These are phyloP conservation scores for Acanthurus tractus DNA, from an alignment of 2,797 vertebrate species.

Conservation along the genomic window DNA sequence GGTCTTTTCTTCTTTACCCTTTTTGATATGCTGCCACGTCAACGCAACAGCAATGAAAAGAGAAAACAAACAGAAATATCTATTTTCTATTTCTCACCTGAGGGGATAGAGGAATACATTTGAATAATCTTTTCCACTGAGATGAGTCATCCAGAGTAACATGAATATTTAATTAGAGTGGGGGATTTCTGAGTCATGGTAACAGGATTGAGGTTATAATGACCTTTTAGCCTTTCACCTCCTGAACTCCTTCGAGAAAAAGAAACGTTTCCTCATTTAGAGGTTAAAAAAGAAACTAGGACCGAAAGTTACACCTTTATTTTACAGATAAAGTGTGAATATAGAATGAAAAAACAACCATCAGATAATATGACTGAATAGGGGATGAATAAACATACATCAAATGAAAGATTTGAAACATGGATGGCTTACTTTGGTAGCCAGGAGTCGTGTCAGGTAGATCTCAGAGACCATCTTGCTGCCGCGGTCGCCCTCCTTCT, in stretches of 20 bases:
- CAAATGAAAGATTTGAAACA: neutral
- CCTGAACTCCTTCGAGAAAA: constrained; percentile 28
- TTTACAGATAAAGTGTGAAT: neutral
- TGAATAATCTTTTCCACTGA: constrained; percentile 73
- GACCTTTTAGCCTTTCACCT: constrained; percentile 62
- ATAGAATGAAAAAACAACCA: neutral
- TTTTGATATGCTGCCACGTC: constrained; percentile 70
- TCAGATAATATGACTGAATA: no score
- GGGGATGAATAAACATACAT: neutral
- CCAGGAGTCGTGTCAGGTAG: constrained; percentile 95
- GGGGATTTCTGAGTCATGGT: constrained; percentile 45
- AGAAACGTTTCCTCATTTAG: neutral
- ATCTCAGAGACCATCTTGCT: constrained; percentile 99
- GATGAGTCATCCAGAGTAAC: constrained; percentile 69
- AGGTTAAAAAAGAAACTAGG: neutral
- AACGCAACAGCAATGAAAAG: constrained; percentile 64
- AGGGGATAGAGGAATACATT: constrained; percentile 76
- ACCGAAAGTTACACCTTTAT: neutral
- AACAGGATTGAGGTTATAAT: constrained; percentile 40
- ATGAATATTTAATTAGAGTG: constrained; percentile 65
- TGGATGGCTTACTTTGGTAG: constrained; percentile 91
- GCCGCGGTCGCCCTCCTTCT: constrained; percentile 97
- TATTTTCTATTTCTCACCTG: constrained; percentile 70
- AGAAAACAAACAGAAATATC: constrained; percentile 75
- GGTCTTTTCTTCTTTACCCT: constrained; percentile 58